Base-by-base conservation (phyloP, 2,113 vertebrate genomes). In the Elephantulus edwardii region DNA sequence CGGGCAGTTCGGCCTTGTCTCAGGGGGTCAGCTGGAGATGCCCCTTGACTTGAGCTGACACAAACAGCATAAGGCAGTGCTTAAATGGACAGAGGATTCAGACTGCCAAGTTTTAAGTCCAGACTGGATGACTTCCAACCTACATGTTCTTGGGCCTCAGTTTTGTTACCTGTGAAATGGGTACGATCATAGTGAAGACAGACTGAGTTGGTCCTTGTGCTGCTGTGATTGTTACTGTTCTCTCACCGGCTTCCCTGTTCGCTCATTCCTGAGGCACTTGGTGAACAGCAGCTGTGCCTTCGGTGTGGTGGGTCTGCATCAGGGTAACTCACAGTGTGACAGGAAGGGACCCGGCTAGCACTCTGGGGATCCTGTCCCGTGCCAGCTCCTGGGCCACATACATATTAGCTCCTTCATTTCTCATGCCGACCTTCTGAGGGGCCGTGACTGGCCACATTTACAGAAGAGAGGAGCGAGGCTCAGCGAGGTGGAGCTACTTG, bases 161-260 rank as follows among this genome's bases (percentile, higher is more conserved):
- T 86, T 83, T 77, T 56, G 20, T 40, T 64, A 24, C 38, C 54
- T 88, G 8, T 88, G 66, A 86, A 93, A 64, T 83, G 46, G n/a
- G 60, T 42, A 48, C 22, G 38, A 30, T 52, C 33, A n/a, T 8
- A 58, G 42, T 17, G 30, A n/a, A 40, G 38, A 90, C 1, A 6
- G 20, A 33, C 30, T 22, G 48, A 74, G 56, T 48, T 46, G 22
- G 19, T 50, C 33, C 24, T 17, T 33, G 19, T 24, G 48, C 24
- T 42, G 0, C n/a, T 77, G 16, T 12, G 14, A 35, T 50, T 5
- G 11, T 76, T 40, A 6, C 3, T 70, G 28, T 83, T 79, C 88
- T 42, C 30, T 70, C 20, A 35, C 11, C 38, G 6, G 44, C 82
- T 38, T 60, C n/a, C 58, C 71, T 20, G 10, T 20, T 44, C 14